These are phyloP conservation scores for Paratilapia polleni DNA, from an alignment of 2,113 vertebrate species.

Conservation along the genomic window DNA sequence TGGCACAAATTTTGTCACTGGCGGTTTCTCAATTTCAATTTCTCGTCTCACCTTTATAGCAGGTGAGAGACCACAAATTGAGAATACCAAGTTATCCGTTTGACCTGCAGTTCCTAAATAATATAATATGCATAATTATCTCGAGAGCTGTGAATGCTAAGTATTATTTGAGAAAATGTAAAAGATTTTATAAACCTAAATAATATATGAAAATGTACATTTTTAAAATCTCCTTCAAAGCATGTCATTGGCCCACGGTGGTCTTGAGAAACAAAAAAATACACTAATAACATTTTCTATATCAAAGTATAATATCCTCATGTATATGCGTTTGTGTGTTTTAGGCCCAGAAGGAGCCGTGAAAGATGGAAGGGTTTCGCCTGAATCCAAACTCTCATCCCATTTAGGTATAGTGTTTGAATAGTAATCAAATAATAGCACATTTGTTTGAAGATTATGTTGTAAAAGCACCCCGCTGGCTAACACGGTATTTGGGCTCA, in stretches of 20 bases:
- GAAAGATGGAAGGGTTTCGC: background rate
- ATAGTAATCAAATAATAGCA: slow-evolving; percentile 25
- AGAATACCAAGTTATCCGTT: background rate
- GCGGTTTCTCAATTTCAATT: background rate
- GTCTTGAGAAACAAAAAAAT: background rate
- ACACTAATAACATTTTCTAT: background rate
- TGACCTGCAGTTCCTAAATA: background rate
- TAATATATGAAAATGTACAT: slow-evolving; percentile 31
- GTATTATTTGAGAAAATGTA: background rate
- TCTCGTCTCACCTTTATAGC: background rate
- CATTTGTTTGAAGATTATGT: slow-evolving; percentile 20
- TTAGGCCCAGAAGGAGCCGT: background rate
- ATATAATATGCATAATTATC: background rate
- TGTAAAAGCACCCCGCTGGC: background rate
- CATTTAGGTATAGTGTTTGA: slow-evolving; percentile 6
- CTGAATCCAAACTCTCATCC: slow-evolving; percentile 6
- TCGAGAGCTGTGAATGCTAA: background rate
- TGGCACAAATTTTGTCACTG: background rate
- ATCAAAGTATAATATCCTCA: background rate
- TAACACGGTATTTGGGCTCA: slow-evolving; percentile 18
- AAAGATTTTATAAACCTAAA: background rate
- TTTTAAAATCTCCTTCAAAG: background rate
- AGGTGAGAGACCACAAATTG: background rate
- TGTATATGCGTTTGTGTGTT: background rate
- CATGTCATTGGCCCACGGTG: background rate